These are phyloP conservation scores for Nasonovia ribisnigri DNA, from an alignment of 2,888 invertebrate genomes.

Conservation along the genomic window DNA sequence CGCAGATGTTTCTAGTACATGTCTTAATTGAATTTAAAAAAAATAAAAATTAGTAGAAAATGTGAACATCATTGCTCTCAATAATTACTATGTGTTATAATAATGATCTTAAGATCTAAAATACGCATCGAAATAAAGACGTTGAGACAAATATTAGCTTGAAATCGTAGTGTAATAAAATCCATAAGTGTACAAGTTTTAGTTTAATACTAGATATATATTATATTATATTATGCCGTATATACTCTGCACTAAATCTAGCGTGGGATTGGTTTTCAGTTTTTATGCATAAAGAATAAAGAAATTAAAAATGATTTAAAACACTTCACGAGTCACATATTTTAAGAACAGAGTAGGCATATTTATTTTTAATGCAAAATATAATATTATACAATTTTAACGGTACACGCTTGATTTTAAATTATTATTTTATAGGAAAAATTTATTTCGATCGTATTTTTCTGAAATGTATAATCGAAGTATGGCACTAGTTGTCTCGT, in stretches of 20 bases:
- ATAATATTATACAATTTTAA: not conserved
- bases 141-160: not conserved
- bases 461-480: not conserved
- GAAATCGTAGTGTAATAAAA: not conserved
- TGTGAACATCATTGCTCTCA: not conserved
- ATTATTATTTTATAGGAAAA: not conserved
- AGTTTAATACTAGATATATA: not conserved
- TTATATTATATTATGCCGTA: not conserved
- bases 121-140: not conserved
- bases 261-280: not conserved
- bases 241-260: not conserved
- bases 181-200: not conserved
- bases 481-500: not conserved
- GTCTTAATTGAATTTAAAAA: conserved; percentile 35
- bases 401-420: not conserved
- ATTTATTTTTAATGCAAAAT: not conserved
- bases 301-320: not conserved
- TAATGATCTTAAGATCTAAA: not conserved
- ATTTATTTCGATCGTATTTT: not conserved
- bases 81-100: not conserved
- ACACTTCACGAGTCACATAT: not conserved
- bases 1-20: conserved; percentile 39
- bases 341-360: not conserved
- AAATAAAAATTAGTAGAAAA: conserved; percentile 21
- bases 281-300: conserved; percentile 4